These are phyloP conservation scores for Melanotaenia nigrans DNA, from an alignment of 2,797 vertebrate species.

Conservation along the genomic window DNA sequence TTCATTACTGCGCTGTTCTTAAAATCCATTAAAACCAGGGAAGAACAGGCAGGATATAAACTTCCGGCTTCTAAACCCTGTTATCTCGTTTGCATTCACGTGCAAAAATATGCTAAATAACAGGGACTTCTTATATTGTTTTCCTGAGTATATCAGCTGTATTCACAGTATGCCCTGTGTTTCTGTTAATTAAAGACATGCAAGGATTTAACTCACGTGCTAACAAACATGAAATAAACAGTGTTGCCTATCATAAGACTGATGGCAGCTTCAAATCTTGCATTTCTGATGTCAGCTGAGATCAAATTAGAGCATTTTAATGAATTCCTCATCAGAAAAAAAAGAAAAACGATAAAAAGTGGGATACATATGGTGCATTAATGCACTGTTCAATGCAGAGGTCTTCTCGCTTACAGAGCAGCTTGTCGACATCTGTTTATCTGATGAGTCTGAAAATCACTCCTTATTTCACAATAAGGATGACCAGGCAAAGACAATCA, in stretches of 20 bases:
- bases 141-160: not conserved
- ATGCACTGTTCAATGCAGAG: slow-evolving; percentile 63
- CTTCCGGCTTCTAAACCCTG: slow-evolving; percentile 30
- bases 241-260: not conserved
- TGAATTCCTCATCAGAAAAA: slow-evolving; percentile 32
- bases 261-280: not conserved
- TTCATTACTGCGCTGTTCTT: not conserved
- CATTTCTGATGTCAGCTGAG: slow-evolving; percentile 5
- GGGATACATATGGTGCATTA: slow-evolving; percentile 59
- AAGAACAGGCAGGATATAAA: not conserved
- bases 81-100: not conserved
- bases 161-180: not conserved
- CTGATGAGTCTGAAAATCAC: slow-evolving; percentile 78
- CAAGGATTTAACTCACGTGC: not conserved
- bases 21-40: not conserved
- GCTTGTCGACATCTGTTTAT: slow-evolving; percentile 85
- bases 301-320: slow-evolving; percentile 18
- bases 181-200: not conserved
- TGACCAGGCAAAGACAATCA: slow-evolving; percentile 70
- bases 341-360: not conserved
- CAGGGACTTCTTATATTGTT: not conserved
- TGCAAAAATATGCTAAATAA: not conserved
- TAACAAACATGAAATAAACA: not conserved
- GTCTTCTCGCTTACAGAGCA: slow-evolving; percentile 75
- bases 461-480: slow-evolving; percentile 57